phyloP scores from a whole-genome alignment of 2,888 invertebrate species.

The Drosophila anceps region DNA sequence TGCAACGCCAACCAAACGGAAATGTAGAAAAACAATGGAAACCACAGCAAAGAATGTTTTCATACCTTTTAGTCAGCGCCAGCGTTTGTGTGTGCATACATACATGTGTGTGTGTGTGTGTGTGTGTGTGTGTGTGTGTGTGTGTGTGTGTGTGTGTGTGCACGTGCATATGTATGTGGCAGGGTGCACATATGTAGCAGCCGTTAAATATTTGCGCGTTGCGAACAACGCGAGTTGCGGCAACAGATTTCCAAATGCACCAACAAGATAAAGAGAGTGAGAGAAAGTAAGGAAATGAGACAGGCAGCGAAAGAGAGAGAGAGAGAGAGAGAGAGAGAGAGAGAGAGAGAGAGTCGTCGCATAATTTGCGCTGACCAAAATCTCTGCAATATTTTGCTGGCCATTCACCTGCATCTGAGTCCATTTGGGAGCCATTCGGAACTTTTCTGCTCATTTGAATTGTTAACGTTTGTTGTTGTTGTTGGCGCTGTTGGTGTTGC shows the following conservation, averaged over 20 bases:
- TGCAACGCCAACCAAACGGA: slow-evolving; percentile 69
- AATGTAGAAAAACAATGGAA: slow-evolving; percentile 77
- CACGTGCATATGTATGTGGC: slow-evolving; percentile 44
- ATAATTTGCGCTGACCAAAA: slow-evolving; percentile 72
- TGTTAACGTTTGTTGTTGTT: slow-evolving; percentile 20
- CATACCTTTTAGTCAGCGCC: slow-evolving; percentile 63
- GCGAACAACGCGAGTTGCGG: slow-evolving; percentile 43
- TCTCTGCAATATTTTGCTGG: slow-evolving; percentile 77
- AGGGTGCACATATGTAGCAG: slow-evolving; percentile 76
- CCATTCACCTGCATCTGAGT: slow-evolving; percentile 52
- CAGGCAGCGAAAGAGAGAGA: not conserved
- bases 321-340: not conserved
- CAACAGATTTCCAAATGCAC: slow-evolving; percentile 69
- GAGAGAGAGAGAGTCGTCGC: slow-evolving; percentile 28
- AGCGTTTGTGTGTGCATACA: not conserved
- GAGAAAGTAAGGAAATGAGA: not conserved
- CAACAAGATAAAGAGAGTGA: slow-evolving; percentile 6
- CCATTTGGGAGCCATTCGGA: slow-evolving; percentile 33
- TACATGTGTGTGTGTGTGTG: not conserved
- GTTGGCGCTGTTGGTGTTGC: slow-evolving; percentile 11
- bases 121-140: slow-evolving; percentile 3
- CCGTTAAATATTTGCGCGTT: slow-evolving; percentile 77
- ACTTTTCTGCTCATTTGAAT: slow-evolving; percentile 36
- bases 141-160: slow-evolving; percentile 12
- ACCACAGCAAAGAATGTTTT: slow-evolving; percentile 77